phyloP scores from a whole-genome alignment of 2,888 invertebrate species.

The Tupiocoris notatus region DNA sequence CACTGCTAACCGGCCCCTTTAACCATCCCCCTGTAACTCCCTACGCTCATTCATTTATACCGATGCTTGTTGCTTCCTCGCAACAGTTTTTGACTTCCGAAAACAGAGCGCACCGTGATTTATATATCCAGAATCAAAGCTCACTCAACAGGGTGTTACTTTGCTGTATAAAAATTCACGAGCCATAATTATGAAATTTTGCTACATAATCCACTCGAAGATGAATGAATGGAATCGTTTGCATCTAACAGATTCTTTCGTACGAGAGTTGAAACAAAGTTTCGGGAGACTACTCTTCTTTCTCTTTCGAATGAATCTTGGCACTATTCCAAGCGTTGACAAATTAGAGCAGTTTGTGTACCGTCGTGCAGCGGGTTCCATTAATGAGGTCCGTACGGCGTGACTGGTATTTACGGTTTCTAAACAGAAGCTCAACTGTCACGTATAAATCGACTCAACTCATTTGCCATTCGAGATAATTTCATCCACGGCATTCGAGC shows the following conservation, averaged over 20 bases:
- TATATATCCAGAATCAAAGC: no score
- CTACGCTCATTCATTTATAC: no score
- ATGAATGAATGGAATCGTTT: not conserved
- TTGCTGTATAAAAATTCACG: no score
- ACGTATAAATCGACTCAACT: conserved; percentile 27
- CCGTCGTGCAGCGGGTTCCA: conserved; percentile 13
- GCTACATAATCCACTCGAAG: no score
- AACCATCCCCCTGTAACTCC: no score
- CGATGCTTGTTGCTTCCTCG: no score
- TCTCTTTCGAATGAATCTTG: conserved; percentile 5
- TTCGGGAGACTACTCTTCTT: conserved; percentile 25
- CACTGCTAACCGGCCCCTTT: no score
- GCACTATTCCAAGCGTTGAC: conserved; percentile 17
- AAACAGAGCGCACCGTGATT: no score
- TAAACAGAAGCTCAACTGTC: conserved; percentile 38
- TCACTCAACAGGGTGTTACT: no score
- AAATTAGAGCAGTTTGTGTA: conserved; percentile 28
- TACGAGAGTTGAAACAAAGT: conserved; percentile 9
- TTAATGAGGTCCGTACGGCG: conserved; percentile 18
- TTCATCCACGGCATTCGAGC: not conserved
- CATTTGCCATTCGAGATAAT: conserved; percentile 23
- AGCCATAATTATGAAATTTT: no score
- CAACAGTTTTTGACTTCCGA: no score
- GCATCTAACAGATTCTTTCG: not conserved
- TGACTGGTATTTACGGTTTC: conserved; percentile 21